Evolutionary conservation across 2,888 invertebrate genomes (phyloP).

Genomic region (Deilephila elpenor): DNA sequence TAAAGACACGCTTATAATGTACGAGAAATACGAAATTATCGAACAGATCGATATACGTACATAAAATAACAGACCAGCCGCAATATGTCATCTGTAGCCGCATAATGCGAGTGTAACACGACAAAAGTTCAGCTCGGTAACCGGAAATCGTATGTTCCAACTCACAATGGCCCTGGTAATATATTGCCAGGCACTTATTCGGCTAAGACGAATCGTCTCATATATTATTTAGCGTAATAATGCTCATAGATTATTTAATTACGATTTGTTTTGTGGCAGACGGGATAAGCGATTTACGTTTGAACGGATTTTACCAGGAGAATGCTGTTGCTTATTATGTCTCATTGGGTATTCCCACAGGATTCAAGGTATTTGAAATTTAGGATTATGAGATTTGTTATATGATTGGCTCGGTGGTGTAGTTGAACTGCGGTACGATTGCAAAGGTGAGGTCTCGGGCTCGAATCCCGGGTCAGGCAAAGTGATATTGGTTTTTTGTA

Average conservation of each 20-base stretch:
- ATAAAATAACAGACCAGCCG: slow-evolving; percentile 32
- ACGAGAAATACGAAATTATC: slow-evolving; percentile 17
- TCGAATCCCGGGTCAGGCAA: too few relatives aligned
- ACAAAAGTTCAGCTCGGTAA: slow-evolving; percentile 49
- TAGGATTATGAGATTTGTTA: too few relatives aligned
- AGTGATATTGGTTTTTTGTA: too few relatives aligned
- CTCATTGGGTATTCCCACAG: too few relatives aligned
- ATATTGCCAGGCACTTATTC: slow-evolving; percentile 72
- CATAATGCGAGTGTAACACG: slow-evolving; percentile 39
- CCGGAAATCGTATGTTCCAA: slow-evolving; percentile 66
- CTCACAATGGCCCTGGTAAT: slow-evolving; percentile 62
- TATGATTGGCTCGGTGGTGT: too few relatives aligned
- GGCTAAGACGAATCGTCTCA: slow-evolving; percentile 76
- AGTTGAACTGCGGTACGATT: too few relatives aligned
- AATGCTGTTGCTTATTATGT: too few relatives aligned
- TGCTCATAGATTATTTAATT: slow-evolving; percentile 57
- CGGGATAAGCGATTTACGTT: slow-evolving; percentile 34
- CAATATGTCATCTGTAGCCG: slow-evolving; percentile 34
- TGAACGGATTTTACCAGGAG: background rate
- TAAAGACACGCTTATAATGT: too few relatives aligned
- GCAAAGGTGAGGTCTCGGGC: too few relatives aligned
- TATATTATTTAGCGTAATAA: slow-evolving; percentile 78
- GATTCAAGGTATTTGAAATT: too few relatives aligned
- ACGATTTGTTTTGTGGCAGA: slow-evolving; percentile 39
- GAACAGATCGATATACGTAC: slow-evolving; percentile 21